Evolutionary conservation across 2,113 vertebrate genomes (phyloP).

Genomic region (Stigmatopora argus): DNA sequence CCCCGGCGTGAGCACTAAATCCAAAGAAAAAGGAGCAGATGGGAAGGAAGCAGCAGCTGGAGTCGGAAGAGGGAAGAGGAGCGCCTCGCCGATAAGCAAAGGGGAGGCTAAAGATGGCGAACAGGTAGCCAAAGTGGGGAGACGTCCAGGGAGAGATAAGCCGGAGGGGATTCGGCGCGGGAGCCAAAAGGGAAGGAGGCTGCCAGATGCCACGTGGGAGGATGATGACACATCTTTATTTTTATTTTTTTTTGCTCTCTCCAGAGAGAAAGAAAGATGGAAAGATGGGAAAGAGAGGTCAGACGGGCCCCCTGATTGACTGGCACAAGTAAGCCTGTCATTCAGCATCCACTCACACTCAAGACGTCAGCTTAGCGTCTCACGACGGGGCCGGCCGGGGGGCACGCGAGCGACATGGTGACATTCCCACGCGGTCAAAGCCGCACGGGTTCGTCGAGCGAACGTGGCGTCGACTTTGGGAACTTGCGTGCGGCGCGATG

Average conservation of each 20-base stretch:
- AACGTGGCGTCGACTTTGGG: neutral
- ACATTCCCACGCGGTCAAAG: slow-evolving; percentile 21
- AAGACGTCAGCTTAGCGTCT: slow-evolving; percentile 35
- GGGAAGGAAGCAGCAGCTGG: slow-evolving; percentile 14
- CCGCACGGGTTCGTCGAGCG: neutral
- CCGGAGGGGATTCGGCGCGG: slow-evolving; percentile 9
- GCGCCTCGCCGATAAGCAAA: slow-evolving; percentile 24
- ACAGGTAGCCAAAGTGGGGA: neutral
- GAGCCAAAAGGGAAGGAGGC: slow-evolving; percentile 10
- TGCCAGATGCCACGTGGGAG: slow-evolving; percentile 39
- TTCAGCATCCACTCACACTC: slow-evolving; percentile 49
- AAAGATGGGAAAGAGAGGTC: slow-evolving; percentile 18
- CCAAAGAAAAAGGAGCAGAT: slow-evolving; percentile 4
- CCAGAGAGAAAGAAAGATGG: slow-evolving; percentile 21
- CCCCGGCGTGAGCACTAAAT: slow-evolving; percentile 17
- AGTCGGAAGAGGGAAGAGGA: slow-evolving; percentile 9
- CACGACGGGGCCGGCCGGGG: slow-evolving; percentile 27
- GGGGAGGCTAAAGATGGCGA: slow-evolving; percentile 7
- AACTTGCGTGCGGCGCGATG: neutral
- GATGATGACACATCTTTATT: slow-evolving; percentile 38
- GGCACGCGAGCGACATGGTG: slow-evolving; percentile 33
- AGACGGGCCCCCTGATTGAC: slow-evolving; percentile 55
- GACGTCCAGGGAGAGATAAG: slow-evolving; percentile 12
- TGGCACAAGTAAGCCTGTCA: slow-evolving; percentile 48
- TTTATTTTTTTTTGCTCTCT: slow-evolving; percentile 37